A percentile compares a stretch with the other conserved stretches of the same genome.
These are phyloP conservation scores for cattle (Bos taurus) DNA, from an alignment of 2,113 vertebrate species.

Conservation along the genomic window ARS-UCD2.0 NC_037338.1:72912001-72912500, in stretches of 20 bases:
- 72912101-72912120: neutral
- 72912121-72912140: neutral
- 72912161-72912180: neutral
- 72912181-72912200: neutral
- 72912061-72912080: neutral
- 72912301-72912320: neutral
- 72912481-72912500: neutral
- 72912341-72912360: neutral
- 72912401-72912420: neutral
- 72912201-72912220: neutral
- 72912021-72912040: neutral
- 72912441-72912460: neutral
- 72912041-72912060: neutral
- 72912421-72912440: neutral
- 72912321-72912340: neutral
- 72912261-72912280: neutral
- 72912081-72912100: neutral
- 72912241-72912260: neutral
- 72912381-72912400: neutral
- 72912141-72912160: neutral
- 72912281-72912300: neutral
- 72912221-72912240: neutral
- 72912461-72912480: neutral
- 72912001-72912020: conserved; percentile 17
- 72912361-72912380: neutral